Base-by-base conservation (phyloP, 1,140 invertebrate genomes). In the Ceratosolen solmsi region DNA sequence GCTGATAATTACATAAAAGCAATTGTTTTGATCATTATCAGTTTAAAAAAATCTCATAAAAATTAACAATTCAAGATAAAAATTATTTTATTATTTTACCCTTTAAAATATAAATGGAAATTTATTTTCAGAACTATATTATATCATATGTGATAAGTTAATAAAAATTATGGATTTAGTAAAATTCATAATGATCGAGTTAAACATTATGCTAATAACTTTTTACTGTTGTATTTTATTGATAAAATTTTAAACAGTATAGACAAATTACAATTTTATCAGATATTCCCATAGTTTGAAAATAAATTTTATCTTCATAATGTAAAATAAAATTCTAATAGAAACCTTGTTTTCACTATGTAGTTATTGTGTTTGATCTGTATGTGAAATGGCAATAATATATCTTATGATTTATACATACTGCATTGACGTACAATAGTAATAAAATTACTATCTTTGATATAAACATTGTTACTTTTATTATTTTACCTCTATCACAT, bases 401-500 rank as follows among this genome's bases (percentile, higher is more conserved):
- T 79, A 80, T 73, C 22, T 2, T 73, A 30, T 63, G 25, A 65
- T 76, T 54, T 82, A 71, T 60, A 60, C 38, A 49, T 51, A 74
- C 41, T 41, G 27, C 41, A 65, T 54, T 70, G 13, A 30, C 30
- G 22, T 79, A 79, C 58, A 49, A 77, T 81, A 82, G 41, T 65
- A 87, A 86, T 85, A 85, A 84, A 85, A 83, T 86, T 85, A 85
- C 83, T 87, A 86, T 79, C 78, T 86, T 87, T 87, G 82, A 85
- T 87, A 88, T 63, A 84, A 84, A 80, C 36, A 79, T 74, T 80
- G 82, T 82, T 72, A 77, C 25, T 72, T 84, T 84, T 72, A 78
- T 81, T 76, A 68, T 80, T 82, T 80, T 11, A n/a, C 25, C 46
- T 72, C 13, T 54, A 60, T 65, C 38, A 78, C 79, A 11, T 70